Evolutionary conservation across 37 sponge, comb jelly and placozoan species (phyloP), one percentile per base, ranked within the genome.

Genomic region (Beroe forskalii): DNA sequence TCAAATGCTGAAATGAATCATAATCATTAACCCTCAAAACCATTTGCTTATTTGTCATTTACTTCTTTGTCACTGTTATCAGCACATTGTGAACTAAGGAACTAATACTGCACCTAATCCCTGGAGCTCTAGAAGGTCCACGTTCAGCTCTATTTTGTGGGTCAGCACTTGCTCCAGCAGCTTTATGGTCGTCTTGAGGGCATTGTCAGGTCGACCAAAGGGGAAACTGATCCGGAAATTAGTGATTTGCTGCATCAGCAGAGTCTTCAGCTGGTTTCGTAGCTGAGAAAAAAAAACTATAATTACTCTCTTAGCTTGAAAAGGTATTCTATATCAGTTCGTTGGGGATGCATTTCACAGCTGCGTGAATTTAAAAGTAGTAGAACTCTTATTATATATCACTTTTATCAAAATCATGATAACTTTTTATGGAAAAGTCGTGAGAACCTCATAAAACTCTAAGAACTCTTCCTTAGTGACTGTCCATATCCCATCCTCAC

Each of bases 401-500:
- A n/a, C n/a, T n/a, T n/a, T n/a, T n/a, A n/a, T n/a, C n/a, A n/a
- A n/a, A n/a, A n/a, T n/a, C n/a, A n/a, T n/a, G n/a, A n/a, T n/a
- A n/a, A n/a, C n/a, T n/a, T n/a, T n/a, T n/a, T n/a, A n/a, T n/a
- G n/a, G n/a, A n/a, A n/a, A n/a, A n/a, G n/a, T n/a, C n/a, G n/a
- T n/a, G n/a, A 63, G 9, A 30, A 72, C 75, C 75, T 72, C 38
- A 72, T 38, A 33, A 37, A 72, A 72, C 14, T 72, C 40, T 4
- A 38, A 22, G 39, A 72, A 72, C 22, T 72, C 75, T 39, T 72
- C 75, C 20, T 72, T 72, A 12, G 75, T 72, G 20, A 72, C 75
- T 20, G 75, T 72, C 75, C 75, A 72, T 19, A 72, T 22, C 8
- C 75, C 75, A 20, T 72, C 75, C 19, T 72, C 75, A 72, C 75